phyloP scores from a whole-genome alignment of 2,888 invertebrate genomes.

The Acanthosepion pharaonis region DNA sequence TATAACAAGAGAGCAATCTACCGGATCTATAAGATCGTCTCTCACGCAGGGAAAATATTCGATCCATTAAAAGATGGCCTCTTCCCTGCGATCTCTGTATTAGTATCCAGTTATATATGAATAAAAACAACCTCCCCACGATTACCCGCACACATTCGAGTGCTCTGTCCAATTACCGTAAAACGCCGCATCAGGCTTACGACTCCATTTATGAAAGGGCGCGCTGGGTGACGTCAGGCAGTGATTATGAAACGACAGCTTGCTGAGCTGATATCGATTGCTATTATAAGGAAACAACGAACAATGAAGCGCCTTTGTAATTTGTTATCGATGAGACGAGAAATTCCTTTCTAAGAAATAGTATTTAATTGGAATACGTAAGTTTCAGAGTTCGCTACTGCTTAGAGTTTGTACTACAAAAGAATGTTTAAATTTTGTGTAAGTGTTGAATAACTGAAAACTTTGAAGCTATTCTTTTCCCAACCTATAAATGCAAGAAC shows the following conservation, averaged over 20 bases:
- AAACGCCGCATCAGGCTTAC: not conserved
- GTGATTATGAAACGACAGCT: not conserved
- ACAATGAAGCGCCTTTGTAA: not conserved
- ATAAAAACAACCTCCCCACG: not conserved
- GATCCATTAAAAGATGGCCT: not conserved
- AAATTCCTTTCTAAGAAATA: not conserved
- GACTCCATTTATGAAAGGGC: not conserved
- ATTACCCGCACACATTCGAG: not conserved
- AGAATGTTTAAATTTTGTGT: too few relatives aligned
- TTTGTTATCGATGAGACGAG: not conserved
- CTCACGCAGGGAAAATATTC: too few relatives aligned
- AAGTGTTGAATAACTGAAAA: too few relatives aligned
- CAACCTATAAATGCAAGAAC: too few relatives aligned
- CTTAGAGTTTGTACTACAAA: too few relatives aligned
- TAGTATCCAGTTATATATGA: not conserved
- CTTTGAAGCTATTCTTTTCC: too few relatives aligned
- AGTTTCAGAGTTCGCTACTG: too few relatives aligned
- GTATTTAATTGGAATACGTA: not conserved
- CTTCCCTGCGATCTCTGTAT: not conserved
- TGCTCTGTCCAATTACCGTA: not conserved
- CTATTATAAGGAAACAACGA: not conserved
- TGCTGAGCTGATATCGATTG: not conserved
- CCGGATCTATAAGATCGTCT: too few relatives aligned
- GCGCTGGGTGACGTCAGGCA: too few relatives aligned
- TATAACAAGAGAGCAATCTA: too few relatives aligned